phyloP scores from a whole-genome alignment of 2,113 vertebrate species.

The Budorcas taxicolor region DNA sequence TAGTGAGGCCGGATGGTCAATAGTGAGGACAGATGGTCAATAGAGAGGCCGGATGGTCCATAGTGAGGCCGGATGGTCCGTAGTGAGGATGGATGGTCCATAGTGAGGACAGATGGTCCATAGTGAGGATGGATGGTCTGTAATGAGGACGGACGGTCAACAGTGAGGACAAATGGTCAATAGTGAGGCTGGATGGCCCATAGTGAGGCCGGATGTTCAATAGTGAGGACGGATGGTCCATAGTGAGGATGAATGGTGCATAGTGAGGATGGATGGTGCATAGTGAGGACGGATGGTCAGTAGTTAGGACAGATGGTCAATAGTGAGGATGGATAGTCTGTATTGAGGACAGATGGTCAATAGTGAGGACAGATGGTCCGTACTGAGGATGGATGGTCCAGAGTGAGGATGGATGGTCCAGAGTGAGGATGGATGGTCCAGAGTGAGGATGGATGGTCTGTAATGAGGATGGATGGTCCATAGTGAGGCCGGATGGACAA shows the following conservation, averaged over 20 bases:
- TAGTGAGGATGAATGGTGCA: rapidly evolving
- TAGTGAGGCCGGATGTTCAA: rapidly evolving
- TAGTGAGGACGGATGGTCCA: rapidly evolving
- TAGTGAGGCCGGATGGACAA: rapidly evolving
- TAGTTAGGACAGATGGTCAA: rapidly evolving
- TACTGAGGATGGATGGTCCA: rapidly evolving
- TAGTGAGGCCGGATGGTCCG: rapidly evolving
- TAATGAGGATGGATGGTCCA: rapidly evolving
- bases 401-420: rapidly evolving
- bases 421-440: rapidly evolving
- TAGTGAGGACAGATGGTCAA: rapidly evolving
- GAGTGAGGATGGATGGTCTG: rapidly evolving
- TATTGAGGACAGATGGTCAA: rapidly evolving
- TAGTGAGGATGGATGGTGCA: rapidly evolving
- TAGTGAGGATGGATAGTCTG: rapidly evolving
- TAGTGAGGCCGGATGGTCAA: rapidly evolving
- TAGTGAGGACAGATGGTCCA: rapidly evolving
- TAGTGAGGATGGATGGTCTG: rapidly evolving
- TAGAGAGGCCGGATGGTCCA: rapidly evolving
- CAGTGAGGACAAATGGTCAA: rapidly evolving
- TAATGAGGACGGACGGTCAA: rapidly evolving
- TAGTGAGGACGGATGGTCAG: rapidly evolving
- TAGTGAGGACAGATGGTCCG: rapidly evolving
- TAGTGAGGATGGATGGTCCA: rapidly evolving
- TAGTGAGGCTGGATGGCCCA: rapidly evolving